phyloP scores from a whole-genome alignment of 1,140 invertebrate genomes.

The Temnothorax curvispinosus region DNA sequence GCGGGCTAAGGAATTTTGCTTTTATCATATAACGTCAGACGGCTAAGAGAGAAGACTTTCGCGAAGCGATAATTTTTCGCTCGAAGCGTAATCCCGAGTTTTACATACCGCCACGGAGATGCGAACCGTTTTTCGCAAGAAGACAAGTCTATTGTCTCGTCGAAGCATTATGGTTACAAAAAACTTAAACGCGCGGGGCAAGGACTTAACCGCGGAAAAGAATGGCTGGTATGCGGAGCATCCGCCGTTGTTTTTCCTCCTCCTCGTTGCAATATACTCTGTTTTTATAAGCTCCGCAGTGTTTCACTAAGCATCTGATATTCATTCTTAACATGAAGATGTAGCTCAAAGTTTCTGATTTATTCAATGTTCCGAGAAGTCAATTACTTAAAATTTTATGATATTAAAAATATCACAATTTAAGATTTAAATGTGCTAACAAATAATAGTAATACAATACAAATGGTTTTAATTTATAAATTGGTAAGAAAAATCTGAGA shows the following conservation, averaged over 20 bases:
- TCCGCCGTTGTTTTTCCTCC: slow-evolving; percentile 25
- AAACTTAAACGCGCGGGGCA: slow-evolving; percentile 31
- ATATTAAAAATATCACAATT: neutral
- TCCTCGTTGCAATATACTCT: slow-evolving; percentile 19
- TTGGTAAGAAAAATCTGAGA: neutral
- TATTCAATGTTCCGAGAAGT: neutral
- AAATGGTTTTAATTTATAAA: neutral
- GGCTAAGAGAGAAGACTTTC: neutral
- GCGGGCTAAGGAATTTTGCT: slow-evolving; percentile 27
- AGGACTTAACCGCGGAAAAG: slow-evolving; percentile 44
- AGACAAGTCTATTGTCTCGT: slow-evolving; percentile 48
- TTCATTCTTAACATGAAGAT: neutral
- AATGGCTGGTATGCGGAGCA: slow-evolving; percentile 8
- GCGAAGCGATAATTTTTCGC: slow-evolving; percentile 41
- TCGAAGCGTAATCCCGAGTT: slow-evolving; percentile 30
- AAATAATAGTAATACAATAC: neutral
- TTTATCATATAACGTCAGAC: slow-evolving; percentile 32
- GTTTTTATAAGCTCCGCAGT: slow-evolving; percentile 14
- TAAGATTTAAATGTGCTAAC: too few species aligned
- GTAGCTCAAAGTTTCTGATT: neutral
- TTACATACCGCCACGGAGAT: slow-evolving; percentile 28
- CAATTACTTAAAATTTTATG: neutral
- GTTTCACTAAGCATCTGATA: slow-evolving; percentile 10
- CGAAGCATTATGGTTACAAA: slow-evolving; percentile 33
- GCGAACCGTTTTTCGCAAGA: slow-evolving; percentile 28